Percentiles rank a stretch among this genome's conserved stretches.
Conservation (phyloP, 2,113 vertebrate genomes). For the Pagrus major region DNA sequence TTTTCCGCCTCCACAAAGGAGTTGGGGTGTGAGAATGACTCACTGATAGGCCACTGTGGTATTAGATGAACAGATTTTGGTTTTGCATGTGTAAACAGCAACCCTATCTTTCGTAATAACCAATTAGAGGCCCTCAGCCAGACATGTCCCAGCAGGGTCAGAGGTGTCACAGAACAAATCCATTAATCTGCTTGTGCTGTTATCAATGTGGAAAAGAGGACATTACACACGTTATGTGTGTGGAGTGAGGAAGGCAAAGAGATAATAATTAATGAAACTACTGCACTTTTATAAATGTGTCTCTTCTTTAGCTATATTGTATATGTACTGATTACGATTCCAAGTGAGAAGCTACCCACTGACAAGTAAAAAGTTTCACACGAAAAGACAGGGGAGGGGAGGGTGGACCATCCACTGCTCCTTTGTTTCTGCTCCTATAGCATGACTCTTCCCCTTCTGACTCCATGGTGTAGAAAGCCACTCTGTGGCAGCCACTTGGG, state of each 20-base stretch:
- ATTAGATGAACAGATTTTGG: conserved; percentile 42
- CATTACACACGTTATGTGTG: conserved; percentile 21
- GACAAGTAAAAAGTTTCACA: background rate
- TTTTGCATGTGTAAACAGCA: conserved; percentile 27
- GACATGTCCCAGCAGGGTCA: conserved; percentile 36
- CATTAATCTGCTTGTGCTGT: conserved; percentile 24
- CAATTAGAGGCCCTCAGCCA: conserved; percentile 20
- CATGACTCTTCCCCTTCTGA: background rate
- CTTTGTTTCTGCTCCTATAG: conserved; percentile 18
- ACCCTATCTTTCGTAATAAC: conserved; percentile 24
- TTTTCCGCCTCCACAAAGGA: conserved; percentile 39
- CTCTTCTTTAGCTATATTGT: background rate
- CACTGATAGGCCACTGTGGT: conserved; percentile 57
- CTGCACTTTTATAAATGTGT: conserved; percentile 1
- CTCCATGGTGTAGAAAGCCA: conserved; percentile 17
- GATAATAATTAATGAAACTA: conserved; percentile 5
- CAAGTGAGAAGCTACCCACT: background rate
- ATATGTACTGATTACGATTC: background rate
- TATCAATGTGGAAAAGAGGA: conserved; percentile 22
- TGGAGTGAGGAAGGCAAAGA: background rate
- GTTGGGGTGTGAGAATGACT: conserved; percentile 66
- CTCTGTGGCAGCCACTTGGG: conserved; percentile 26
- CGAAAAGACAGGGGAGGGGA: background rate
- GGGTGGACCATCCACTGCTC: background rate
- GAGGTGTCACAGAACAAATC: conserved; percentile 38